Base-by-base conservation (phyloP, 2,113 vertebrate species). In the Ardeotis arabs region DNA sequence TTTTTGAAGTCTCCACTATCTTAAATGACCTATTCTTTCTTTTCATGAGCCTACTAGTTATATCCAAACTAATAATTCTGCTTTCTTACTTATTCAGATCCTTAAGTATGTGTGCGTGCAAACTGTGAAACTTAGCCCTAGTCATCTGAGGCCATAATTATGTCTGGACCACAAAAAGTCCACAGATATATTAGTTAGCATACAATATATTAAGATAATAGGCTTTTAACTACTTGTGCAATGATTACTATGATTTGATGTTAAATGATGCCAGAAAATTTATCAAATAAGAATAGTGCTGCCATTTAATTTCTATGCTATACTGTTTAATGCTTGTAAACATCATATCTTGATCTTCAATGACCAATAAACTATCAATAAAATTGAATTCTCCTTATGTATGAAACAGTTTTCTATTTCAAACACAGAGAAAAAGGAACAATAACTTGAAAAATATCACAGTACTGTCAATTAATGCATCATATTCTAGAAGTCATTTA, bases 401-500 rank as follows among this genome's bases (percentile, higher is more conserved):
- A 72, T 39, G 23, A 73, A 76, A 15, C 22, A 83, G 25, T 70
- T 76, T 73, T 89, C 23, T 18, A 56, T 56, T 89, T 89, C 67
- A 64, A 81, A 81, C 33, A 75, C 14, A 90, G 3, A 72, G 37
- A 62, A 92, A 86, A 87, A 63, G 37, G n/a, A 92, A 82, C 8
- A 64, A 37, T 63, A 90, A 72, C n/a, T 70, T 52, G n/a, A 85
- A 60, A 12, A 94, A 64, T 31, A 93, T 50, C 29, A 73, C 16
- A 77, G 18, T 31, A 52, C 45, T 86, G 45, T 56, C 74, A 96
- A 88, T 78, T 87, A 90, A 89, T 56, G 82, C 37, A 85, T 35
- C 4, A 3, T 53, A 53, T 75, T 95, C 35, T 84, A 90, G 35
- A 90, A 94, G 95, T 92, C 35, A 92, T 88, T 88, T 62, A 84